A percentile compares a stretch with the other conserved stretches of the same genome.
These are phyloP conservation scores for Diadumene lineata DNA, from an alignment of 92 coral and sea anemone species.

Conservation along the genomic window DNA sequence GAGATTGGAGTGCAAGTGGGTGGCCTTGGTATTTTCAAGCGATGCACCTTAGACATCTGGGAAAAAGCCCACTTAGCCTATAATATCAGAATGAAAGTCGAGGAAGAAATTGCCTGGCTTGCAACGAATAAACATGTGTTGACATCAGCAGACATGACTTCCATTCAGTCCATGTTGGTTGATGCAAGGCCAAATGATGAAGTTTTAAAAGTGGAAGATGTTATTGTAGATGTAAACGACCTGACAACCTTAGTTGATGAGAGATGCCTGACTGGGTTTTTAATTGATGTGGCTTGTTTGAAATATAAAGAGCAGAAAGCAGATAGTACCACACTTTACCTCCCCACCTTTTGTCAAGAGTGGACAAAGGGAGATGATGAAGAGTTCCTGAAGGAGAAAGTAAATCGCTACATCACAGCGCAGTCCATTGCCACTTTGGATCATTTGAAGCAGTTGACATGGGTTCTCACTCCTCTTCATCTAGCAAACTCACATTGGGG, in stretches of 20 bases:
- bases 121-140: constrained; percentile 1
- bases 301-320: constrained; percentile 20
- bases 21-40: constrained; percentile 44
- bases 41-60: constrained; percentile 44
- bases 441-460: too few species aligned
- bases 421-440: too few species aligned
- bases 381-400: constrained; percentile 23
- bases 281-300: constrained; percentile 48
- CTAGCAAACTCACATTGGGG: constrained; percentile 40
- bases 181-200: constrained; percentile 34
- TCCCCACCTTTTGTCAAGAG: constrained; percentile 47
- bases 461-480: constrained; percentile 46
- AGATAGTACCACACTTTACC: constrained; percentile 19
- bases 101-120: constrained; percentile 46
- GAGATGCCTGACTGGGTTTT: constrained; percentile 48
- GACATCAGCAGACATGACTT: constrained; percentile 18
- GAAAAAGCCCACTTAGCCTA: constrained; percentile 31
- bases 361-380: constrained; percentile 43
- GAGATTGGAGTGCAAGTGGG: constrained; percentile 46
- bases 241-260: constrained; percentile 40
- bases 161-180: constrained; percentile 24
- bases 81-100: constrained; percentile 1
- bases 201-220: constrained; percentile 18
- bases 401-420: constrained; percentile 25
- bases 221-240: constrained; percentile 47